Evolutionary conservation across 2,113 vertebrate species (phyloP).

Genomic region (Redunca redunca): DNA sequence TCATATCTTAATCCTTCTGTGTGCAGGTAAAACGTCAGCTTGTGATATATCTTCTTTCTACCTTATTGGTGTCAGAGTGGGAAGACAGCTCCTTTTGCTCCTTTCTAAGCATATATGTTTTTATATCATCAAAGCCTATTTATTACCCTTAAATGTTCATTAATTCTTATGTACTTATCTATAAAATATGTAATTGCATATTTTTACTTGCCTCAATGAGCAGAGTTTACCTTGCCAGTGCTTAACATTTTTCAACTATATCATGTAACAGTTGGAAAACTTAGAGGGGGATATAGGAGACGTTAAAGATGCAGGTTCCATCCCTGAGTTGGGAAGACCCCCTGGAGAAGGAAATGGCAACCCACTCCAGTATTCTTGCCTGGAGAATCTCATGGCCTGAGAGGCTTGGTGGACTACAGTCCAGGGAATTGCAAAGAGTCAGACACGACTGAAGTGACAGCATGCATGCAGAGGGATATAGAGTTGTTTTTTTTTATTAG

Average conservation of each 20-base stretch:
- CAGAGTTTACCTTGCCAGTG: neutral
- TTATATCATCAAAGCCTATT: neutral
- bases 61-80: neutral
- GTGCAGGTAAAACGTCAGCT: neutral
- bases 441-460: neutral
- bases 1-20: neutral
- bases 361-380: neutral
- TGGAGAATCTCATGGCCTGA: neutral
- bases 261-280: neutral
- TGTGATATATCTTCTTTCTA: neutral
- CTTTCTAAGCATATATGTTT: neutral
- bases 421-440: neutral
- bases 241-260: neutral
- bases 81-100: neutral
- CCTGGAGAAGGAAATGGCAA: neutral
- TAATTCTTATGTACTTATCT: neutral
- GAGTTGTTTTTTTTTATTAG: neutral
- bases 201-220: neutral
- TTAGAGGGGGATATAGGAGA: neutral
- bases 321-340: neutral
- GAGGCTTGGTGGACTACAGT: neutral
- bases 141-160: neutral
- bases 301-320: rapidly evolving
- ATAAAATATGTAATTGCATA: neutral
- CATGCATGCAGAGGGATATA: neutral